Conservation (phyloP, 1,140 invertebrate species). For the Coptotermes formosanus region DNA sequence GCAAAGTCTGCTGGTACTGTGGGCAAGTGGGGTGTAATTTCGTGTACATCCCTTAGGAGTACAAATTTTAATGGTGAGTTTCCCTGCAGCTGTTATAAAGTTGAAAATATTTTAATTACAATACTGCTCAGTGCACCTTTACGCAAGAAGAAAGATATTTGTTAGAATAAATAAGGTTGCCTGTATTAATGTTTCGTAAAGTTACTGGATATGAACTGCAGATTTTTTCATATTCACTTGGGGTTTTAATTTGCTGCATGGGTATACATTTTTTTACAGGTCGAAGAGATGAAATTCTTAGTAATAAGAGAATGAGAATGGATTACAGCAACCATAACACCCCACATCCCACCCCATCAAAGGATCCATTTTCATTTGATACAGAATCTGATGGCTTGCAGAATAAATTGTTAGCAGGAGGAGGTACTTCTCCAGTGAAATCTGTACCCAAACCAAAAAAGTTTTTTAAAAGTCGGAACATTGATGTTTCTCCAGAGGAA, state of each 20-base stretch:
- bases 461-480: slow-evolving; percentile 85
- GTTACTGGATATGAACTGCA: not conserved
- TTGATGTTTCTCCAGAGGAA: slow-evolving; percentile 46
- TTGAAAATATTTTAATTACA: no score
- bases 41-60: slow-evolving; percentile 85
- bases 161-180: not conserved
- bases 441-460: slow-evolving; percentile 75
- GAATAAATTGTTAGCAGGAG: slow-evolving; percentile 38
- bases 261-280: slow-evolving; percentile 21
- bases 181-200: not conserved
- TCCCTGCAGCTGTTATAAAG: no score
- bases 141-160: no score
- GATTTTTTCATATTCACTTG: not conserved
- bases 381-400: slow-evolving; percentile 43
- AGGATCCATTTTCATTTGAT: slow-evolving; percentile 52
- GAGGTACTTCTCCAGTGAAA: slow-evolving; percentile 42
- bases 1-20: slow-evolving; percentile 85
- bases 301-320: slow-evolving; percentile 29
- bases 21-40: slow-evolving; percentile 91
- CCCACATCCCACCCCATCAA: slow-evolving; percentile 30
- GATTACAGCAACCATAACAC: slow-evolving; percentile 29
- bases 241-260: not conserved
- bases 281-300: slow-evolving; percentile 30
- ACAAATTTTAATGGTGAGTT: slow-evolving; percentile 65
- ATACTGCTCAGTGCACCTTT: no score